Base-by-base conservation (phyloP, 2,888 invertebrate genomes). In the Carpatolechia fugitivella region DNA sequence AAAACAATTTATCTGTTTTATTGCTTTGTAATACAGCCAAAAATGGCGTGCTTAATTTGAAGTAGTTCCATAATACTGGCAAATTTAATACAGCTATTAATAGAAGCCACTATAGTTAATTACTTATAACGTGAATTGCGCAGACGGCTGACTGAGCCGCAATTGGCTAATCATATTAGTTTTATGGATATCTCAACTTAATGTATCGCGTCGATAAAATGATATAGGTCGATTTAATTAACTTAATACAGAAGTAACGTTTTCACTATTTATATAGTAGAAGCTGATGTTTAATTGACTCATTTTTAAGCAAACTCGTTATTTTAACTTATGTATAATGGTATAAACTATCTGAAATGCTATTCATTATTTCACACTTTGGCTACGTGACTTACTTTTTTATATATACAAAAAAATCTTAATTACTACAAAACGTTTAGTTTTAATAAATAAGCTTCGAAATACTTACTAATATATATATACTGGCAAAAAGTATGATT, bases 21-120 rank as follows among this genome's bases (percentile, higher is more conserved):
- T n/a, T n/a, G n/a, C n/a, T n/a, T n/a, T n/a, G n/a, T 24, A n/a
- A 44, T 29, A 44, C 13, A 13, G 7, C 24, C 6, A 5, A 7
- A 33, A 33, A 3, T 11, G n/a, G n/a, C 10, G 44, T 6, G 29
- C 35, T 50, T 31, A 7, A 60, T 50, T 48, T 55, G 16, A 64
- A 64, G 60, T 60, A 56, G 67, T 68, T 50, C 31, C 31, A 56
- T 63, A 64, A 76, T 59, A 73, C 31, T 51, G 54, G 57, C 62
- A 67, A 78, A 78, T 81, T 79, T 74, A 80, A 78, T 78, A 68
- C 69, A 58, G 59, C 78, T 78, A 78, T 82, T 81, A 81, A 82
- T 79, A 76, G 70, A 60, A 68, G 73, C 69, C 75, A 74, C 76
- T 78, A 75, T 59, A 58, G 76, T 73, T 82, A 78, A 83, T 83